Evolutionary conservation across 1,140 invertebrate genomes (phyloP).

Genomic region (Heterodera schachtii): DNA sequence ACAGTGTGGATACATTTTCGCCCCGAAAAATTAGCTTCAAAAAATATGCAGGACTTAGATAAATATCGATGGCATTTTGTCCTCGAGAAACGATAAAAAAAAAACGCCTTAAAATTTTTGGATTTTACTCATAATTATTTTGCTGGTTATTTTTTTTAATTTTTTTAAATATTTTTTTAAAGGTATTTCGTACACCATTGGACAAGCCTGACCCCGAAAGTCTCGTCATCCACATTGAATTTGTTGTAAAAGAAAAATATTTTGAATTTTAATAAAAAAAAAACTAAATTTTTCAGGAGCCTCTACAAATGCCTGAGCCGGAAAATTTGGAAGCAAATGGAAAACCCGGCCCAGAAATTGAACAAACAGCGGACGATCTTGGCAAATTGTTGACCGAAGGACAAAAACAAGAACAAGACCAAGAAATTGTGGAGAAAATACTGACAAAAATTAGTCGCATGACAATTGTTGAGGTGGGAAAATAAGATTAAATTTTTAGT

Average conservation of each 20-base stretch:
- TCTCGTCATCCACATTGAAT: conserved; percentile 19
- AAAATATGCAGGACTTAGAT: no score
- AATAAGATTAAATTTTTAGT: no score
- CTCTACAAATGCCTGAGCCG: background rate
- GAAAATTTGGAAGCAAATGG: background rate
- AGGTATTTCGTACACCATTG: conserved; percentile 9
- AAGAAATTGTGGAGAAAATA: background rate
- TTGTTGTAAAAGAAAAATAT: background rate
- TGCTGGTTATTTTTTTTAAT: no score
- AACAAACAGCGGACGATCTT: background rate
- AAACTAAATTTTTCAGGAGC: background rate
- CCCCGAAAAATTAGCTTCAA: no score
- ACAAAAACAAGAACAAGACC: background rate
- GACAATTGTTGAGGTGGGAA: background rate
- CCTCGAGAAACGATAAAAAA: no score
- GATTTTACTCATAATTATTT: no score
- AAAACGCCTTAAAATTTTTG: no score
- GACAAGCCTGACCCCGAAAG: conserved; percentile 4
- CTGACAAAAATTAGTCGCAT: background rate
- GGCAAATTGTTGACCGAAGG: background rate
- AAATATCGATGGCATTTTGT: no score
- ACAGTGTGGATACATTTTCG: no score
- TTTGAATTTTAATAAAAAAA: background rate
- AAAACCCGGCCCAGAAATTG: background rate
- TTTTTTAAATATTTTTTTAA: background rate